Base-by-base conservation (phyloP, 2,888 invertebrate genomes). In the Acanthacorydalis orientalis region DNA sequence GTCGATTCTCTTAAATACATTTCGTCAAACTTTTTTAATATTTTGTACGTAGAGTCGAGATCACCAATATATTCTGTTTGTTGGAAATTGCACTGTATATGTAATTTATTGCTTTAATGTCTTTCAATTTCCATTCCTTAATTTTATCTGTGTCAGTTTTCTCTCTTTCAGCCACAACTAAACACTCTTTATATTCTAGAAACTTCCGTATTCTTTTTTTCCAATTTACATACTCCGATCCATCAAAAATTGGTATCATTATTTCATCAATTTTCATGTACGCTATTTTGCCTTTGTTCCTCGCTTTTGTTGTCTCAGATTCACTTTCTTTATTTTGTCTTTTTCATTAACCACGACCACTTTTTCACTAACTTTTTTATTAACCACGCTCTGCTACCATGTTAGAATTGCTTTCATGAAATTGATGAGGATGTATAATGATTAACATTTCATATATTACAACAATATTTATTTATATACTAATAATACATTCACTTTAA, bases 211-310 rank as follows among this genome's bases (percentile, higher is more conserved):
- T 42, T 51, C 53, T 48, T 14, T 35, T 44, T 44, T 52, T 53
- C 51, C 53, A 53, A n/a, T 48, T 52, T 16, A 37, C 23, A 39
- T 51, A 53, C 33, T 52, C 49, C 4, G 46, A 4, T 9, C 51
- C 53, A 50, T 52, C 49, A 46, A 53, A 53, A n/a, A 53, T 31
- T 15, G 48, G 51, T 15, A 53, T 51, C 4, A 31, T 47, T 10
- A 51, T 39, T 38, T 53, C 51, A 12, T 52, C 53, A 8, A 47
- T 12, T 46, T 50, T 49, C 9, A 42, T 40, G 34, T 40, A 46
- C 39, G 48, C 39, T 43, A 49, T 49, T 38, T 43, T 51, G 16
- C n/a, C 34, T 31, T 37, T 10, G 38, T 15, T 12, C n/a, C 14
- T 11, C 9, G n/a, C 8, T 10, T 32, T 4, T 35, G 31, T 31